These are phyloP conservation scores for Ennomos fuscantarius DNA, from an alignment of 2,888 invertebrate genomes.

Conservation along the genomic window DNA sequence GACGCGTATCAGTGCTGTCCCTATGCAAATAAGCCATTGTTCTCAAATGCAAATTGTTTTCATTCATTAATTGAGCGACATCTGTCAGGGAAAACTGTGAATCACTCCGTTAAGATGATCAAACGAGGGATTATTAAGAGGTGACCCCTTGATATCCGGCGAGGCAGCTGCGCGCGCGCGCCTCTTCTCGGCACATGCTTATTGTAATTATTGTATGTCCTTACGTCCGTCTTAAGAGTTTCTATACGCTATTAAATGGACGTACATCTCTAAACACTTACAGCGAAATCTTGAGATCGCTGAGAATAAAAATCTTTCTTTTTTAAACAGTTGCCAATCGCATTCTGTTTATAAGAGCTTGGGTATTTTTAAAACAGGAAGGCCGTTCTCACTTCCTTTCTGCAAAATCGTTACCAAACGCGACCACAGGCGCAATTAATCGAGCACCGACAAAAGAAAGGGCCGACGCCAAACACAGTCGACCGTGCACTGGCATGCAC, in stretches of 20 bases:
- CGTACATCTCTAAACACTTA: not conserved
- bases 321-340: too few relatives aligned
- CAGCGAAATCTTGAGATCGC: too few relatives aligned
- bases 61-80: constrained; percentile 82
- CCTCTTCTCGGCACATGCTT: constrained; percentile 49
- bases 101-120: constrained; percentile 79
- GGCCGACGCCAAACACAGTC: constrained; percentile 4
- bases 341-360: not conserved
- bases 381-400: constrained; percentile 25
- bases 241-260: constrained; percentile 18
- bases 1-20: constrained; percentile 56
- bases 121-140: constrained; percentile 74
- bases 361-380: constrained; percentile 23
- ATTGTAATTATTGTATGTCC: constrained; percentile 65
- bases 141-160: constrained; percentile 81
- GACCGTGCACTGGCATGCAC: constrained; percentile 12
- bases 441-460: constrained; percentile 30
- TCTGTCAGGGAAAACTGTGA: constrained; percentile 80
- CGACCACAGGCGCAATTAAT: constrained; percentile 20
- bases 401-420: constrained; percentile 20
- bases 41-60: constrained; percentile 78
- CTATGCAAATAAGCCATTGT: constrained; percentile 79
- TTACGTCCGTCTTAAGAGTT: constrained; percentile 48
- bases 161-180: constrained; percentile 66
- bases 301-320: too few relatives aligned